Evolutionary conservation across 2,113 vertebrate genomes (phyloP).

Genomic region (Tangachromis dhanisi): DNA sequence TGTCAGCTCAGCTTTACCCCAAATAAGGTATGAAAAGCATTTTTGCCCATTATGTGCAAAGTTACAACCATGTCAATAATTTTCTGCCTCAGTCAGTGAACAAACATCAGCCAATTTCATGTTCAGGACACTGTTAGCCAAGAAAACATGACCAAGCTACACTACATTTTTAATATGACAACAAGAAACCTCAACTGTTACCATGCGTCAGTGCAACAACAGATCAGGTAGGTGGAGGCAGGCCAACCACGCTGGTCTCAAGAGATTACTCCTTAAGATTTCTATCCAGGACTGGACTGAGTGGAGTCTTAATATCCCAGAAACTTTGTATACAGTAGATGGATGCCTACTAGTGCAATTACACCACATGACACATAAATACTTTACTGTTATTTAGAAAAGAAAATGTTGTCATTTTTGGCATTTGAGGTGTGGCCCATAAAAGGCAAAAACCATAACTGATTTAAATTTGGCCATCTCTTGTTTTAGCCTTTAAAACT

Average conservation of each 20-base stretch:
- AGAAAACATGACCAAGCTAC: not conserved
- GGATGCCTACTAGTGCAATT: not conserved
- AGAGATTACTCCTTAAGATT: not conserved
- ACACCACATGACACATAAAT: not conserved
- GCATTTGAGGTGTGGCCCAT: not conserved
- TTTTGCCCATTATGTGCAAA: not conserved
- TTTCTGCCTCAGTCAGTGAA: not conserved
- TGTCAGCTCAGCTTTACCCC: not conserved
- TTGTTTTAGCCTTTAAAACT: not conserved
- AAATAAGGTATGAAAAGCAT: not conserved
- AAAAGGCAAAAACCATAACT: not conserved
- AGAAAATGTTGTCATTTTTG: not conserved
- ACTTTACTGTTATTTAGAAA: not conserved
- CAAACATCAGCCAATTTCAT: not conserved
- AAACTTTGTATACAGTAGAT: not conserved
- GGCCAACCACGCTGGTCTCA: not conserved
- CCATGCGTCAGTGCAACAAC: not conserved
- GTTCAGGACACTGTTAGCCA: not conserved
- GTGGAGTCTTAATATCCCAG: not conserved
- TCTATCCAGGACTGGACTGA: not conserved
- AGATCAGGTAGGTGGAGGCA: not conserved
- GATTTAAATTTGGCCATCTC: not conserved
- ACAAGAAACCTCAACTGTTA: not conserved
- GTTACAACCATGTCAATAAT: not conserved
- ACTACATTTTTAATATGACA: not conserved